phyloP scores from a whole-genome alignment of 2,797 vertebrate species.

The Argyrosomus regius region DNA sequence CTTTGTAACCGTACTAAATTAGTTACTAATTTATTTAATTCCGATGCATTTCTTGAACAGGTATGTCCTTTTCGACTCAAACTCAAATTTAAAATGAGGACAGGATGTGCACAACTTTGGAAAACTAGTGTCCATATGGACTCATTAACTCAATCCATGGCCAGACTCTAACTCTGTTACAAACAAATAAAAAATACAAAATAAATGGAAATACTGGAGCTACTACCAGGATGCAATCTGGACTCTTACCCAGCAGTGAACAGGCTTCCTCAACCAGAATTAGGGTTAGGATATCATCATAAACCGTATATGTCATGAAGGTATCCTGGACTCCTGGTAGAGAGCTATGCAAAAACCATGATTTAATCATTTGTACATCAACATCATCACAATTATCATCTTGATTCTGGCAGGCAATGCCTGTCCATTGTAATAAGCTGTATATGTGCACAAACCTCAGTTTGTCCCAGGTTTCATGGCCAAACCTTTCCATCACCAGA shows the following conservation, averaged over 20 bases:
- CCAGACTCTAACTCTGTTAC: no score
- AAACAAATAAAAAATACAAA: not conserved
- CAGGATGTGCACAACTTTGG: no score
- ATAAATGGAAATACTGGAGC: not conserved
- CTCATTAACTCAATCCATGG: no score
- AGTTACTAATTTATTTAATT: no score
- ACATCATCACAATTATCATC: not conserved
- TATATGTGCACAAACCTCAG: conserved; percentile 70
- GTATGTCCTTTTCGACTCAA: no score
- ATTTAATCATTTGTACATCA: not conserved
- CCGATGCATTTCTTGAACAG: no score
- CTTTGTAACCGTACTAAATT: no score
- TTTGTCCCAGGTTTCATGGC: conserved; percentile 84
- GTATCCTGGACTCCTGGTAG: conserved; percentile 78
- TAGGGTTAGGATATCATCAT: conserved; percentile 84
- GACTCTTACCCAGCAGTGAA: conserved; percentile 77
- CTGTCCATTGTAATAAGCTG: no score
- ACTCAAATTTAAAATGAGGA: no score
- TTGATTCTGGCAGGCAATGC: not conserved
- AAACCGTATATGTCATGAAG: conserved; percentile 86
- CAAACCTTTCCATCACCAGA: conserved; percentile 85
- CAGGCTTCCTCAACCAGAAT: conserved; percentile 85
- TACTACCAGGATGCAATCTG: not conserved
- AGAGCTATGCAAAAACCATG: conserved; percentile 54
- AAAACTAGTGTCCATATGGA: no score